Percentiles rank a stretch among this genome's conserved stretches.
phyloP scores from a whole-genome alignment of 2,113 vertebrate genomes.

The Cavia porcellus region DNA sequence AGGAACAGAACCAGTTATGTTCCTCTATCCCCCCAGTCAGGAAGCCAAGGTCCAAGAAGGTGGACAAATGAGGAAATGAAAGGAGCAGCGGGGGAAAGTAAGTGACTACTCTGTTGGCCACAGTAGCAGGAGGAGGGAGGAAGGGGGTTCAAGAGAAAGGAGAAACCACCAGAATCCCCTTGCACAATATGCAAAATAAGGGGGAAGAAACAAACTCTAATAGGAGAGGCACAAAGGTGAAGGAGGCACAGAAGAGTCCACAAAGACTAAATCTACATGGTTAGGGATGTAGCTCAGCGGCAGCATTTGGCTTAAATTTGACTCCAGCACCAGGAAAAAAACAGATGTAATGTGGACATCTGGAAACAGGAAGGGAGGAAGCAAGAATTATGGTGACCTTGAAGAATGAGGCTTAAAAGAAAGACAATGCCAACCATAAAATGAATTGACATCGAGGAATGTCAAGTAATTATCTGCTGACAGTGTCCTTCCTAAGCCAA shows the following conservation, averaged over 20 bases:
- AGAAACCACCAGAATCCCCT: neutral
- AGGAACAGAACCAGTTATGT: neutral
- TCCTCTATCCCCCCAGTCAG: neutral
- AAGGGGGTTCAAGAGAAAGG: neutral
- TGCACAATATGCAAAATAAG: neutral
- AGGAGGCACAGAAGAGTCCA: neutral
- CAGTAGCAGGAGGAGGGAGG: neutral
- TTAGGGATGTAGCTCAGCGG: neutral
- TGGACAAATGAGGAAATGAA: constrained; percentile 10
- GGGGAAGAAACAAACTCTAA: neutral
- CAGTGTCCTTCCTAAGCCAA: constrained; percentile 38
- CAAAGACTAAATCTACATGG: neutral
- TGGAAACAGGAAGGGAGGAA: neutral
- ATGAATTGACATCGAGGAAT: neutral
- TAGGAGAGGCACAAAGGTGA: neutral
- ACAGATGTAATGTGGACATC: neutral
- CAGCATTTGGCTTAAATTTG: neutral
- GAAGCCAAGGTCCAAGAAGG: constrained; percentile 31
- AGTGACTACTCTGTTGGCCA: neutral
- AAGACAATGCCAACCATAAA: neutral
- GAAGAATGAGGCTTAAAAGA: neutral
- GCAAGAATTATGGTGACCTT: neutral
- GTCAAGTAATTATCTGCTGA: neutral
- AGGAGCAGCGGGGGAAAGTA: neutral
- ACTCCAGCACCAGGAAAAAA: neutral